A percentile compares a stretch with the other conserved stretches of the same genome.
phyloP scores from a whole-genome alignment of 2,113 vertebrate genomes.

The Clupea harengus region DNA sequence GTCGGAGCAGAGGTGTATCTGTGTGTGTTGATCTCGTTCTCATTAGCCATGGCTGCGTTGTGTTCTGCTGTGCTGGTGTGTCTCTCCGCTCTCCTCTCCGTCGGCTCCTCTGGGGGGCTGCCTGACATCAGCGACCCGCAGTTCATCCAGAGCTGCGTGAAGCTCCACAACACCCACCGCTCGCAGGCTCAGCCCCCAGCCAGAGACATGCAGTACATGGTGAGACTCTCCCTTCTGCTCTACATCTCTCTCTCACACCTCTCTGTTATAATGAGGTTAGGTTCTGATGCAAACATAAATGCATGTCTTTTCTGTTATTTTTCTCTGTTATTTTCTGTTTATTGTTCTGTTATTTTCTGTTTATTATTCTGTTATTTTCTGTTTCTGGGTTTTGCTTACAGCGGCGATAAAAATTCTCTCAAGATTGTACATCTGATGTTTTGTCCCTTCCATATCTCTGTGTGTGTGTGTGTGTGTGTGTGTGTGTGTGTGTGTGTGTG shows the following conservation, averaged over 20 bases:
- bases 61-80: neutral
- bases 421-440: neutral
- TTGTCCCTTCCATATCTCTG: neutral
- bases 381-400: neutral
- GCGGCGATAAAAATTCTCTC: neutral
- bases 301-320: neutral
- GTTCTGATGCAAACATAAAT: neutral
- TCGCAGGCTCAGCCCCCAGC: constrained; percentile 30
- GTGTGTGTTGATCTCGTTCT: neutral
- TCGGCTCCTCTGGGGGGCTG: constrained; percentile 1
- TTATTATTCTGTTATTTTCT: no score
- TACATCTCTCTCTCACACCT: neutral
- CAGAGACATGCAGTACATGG: constrained; percentile 42
- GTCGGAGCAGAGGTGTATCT: neutral
- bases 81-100: constrained; percentile 19
- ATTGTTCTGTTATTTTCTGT: neutral
- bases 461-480: neutral
- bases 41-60: neutral
- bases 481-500: neutral
- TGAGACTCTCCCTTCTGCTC: constrained; percentile 14
- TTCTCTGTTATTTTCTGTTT: neutral
- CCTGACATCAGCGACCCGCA: constrained; percentile 44
- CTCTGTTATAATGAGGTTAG: neutral
- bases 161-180: constrained; percentile 41
- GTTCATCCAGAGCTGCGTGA: constrained; percentile 49